Evolutionary conservation across 2,888 invertebrate species (phyloP), one percentile per base, ranked within the genome.

Genomic region (Tipula unca): DNA sequence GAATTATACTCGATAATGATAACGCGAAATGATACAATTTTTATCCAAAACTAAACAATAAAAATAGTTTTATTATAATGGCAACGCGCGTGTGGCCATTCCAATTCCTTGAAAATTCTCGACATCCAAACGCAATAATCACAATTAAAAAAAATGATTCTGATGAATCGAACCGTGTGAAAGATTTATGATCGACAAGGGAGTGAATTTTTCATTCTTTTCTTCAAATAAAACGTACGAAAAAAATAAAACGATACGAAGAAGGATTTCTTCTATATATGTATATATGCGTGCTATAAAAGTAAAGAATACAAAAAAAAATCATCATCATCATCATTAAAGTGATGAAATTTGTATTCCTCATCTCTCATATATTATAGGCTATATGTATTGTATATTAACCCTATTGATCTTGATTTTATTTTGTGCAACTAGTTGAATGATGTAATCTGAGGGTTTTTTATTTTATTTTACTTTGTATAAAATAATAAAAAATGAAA

Each of bases 111-210:
- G 85, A 35, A 85, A 82, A 86, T 86, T 85, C 86, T 83, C 85
- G n/a, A 86, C 17, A 48, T 48, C 3, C n/a, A 69, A 10, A 69
- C 25, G 32, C 35, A 83, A 83, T 83, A 29, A 32, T 83, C 29
- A 83, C 32, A 83, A 32, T 32, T 32, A 83, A n/a, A 35, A 32
- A 35, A 84, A 86, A 86, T 86, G 85, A 54, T 85, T 86, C 86
- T 85, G 86, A 86, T 86, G 86, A 86, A 86, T 86, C 86, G 86
- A 86, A 86, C 82, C 86, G 86, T 86, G 86, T 86, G 85, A 86
- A 85, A 86, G 86, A 86, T 86, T 86, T 86, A 86, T 86, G 86
- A 86, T 86, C 86, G 86, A 86, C 86, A 86, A 42, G 86, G 86
- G 86, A 86, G 85, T 86, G 85, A 85, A 86, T 86, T 42, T 83